Conservation (phyloP, 2,888 invertebrate genomes). For the Andricus quercusramuli region DNA sequence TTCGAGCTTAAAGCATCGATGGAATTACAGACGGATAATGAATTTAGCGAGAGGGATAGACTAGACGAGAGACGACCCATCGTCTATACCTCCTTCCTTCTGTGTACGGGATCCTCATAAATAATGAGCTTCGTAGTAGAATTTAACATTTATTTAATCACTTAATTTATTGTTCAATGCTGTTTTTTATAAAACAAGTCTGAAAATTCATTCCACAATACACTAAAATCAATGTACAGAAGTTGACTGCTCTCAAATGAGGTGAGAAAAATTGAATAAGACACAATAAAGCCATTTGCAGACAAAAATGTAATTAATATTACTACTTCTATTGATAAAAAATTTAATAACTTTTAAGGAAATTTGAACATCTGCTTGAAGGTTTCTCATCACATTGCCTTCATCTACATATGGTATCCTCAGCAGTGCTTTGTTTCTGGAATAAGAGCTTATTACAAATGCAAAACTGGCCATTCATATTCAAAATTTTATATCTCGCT, state of each 20-base stretch:
- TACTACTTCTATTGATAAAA: neutral
- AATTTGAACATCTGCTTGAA: constrained; percentile 43
- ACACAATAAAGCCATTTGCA: neutral
- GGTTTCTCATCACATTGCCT: constrained; percentile 59
- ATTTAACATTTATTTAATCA: constrained; percentile 67
- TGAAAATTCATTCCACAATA: neutral
- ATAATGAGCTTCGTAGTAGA: constrained; percentile 50
- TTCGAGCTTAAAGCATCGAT: constrained; percentile 74
- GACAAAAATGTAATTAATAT: neutral
- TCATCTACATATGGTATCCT: constrained; percentile 83
- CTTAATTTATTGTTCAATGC: constrained; percentile 63
- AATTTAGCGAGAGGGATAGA: constrained; percentile 74
- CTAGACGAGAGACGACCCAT: constrained; percentile 66
- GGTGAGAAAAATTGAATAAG: too few species aligned
- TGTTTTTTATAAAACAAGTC: neutral
- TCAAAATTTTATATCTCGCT: constrained; percentile 92
- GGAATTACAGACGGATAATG: constrained; percentile 76
- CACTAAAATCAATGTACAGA: neutral
- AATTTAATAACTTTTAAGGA: neutral
- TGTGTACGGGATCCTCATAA: constrained; percentile 51
- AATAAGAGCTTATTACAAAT: constrained; percentile 89
- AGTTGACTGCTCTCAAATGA: too few species aligned
- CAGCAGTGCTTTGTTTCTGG: constrained; percentile 81
- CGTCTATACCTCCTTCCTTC: constrained; percentile 46
- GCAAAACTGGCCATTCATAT: constrained; percentile 94